Percentiles rank a stretch among this genome's conserved stretches.
These are phyloP conservation scores for Lasioglossum malachurum DNA, from an alignment of 2,888 invertebrate species.

Conservation along the genomic window DNA sequence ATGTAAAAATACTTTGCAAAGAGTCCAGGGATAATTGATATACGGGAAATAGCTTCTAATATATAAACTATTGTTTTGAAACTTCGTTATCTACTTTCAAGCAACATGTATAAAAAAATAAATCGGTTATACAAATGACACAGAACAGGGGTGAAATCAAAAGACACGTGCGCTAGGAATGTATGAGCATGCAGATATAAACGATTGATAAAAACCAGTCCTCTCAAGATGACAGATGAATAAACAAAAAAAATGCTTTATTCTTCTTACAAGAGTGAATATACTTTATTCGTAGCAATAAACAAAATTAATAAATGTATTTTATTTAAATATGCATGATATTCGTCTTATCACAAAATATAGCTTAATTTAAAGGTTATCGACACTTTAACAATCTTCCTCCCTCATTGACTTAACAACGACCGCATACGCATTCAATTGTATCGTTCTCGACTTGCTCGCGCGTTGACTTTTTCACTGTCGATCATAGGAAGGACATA, in stretches of 20 bases:
- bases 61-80: not conserved
- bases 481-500: conserved; percentile 32
- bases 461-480: conserved; percentile 16
- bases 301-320: conserved; percentile 49
- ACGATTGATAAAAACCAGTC: not conserved
- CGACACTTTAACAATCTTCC: conserved; percentile 34
- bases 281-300: conserved; percentile 44
- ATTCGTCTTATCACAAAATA: conserved; percentile 47
- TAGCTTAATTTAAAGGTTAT: conserved; percentile 38
- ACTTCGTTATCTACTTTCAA: conserved; percentile 1
- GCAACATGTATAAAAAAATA: not conserved
- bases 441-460: conserved; percentile 3
- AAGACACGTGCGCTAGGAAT: not conserved
- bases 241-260: conserved; percentile 53
- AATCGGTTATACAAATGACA: not conserved
- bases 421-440: conserved; percentile 17
- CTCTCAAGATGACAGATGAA: conserved; percentile 26
- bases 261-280: conserved; percentile 37
- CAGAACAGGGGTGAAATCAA: not conserved
- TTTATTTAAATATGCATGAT: conserved; percentile 39
- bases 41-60: conserved; percentile 9
- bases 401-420: conserved; percentile 24
- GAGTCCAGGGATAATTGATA: conserved; percentile 51
- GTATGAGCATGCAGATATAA: conserved; percentile 1
- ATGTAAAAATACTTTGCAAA: conserved; percentile 32